Base-by-base conservation (phyloP, 2,888 invertebrate genomes). In the Tiliacea aurago region DNA sequence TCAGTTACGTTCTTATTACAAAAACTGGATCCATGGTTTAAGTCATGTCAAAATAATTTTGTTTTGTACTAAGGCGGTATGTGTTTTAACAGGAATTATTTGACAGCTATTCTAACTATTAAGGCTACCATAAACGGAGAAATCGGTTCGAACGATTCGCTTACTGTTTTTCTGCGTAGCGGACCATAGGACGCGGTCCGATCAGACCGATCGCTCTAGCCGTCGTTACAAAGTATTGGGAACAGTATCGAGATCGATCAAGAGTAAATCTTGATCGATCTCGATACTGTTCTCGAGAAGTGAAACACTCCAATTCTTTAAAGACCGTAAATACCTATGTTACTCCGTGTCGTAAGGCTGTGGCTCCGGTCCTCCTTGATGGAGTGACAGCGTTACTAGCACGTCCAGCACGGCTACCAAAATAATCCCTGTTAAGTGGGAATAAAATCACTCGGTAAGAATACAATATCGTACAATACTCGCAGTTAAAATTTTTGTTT, bases 401-500 rank as follows among this genome's bases (percentile, higher is more conserved):
- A 20, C 43, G 18, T 61, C 18, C 62, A 66, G 20, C 66, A 58
- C 23, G 6, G 47, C 55, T 56, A 55, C 55, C 70, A 55, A 20
- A 76, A 49, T 51, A 76, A 70, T 51, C 51, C 58, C 45, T 59
- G 76, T 68, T 76, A 67, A 73, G 47, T 43, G 47, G 18, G 11
- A 64, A 55, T 47, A 23, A 73, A 56, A 49, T 43, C 43, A 43
- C 65, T 58, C 37, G 5, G 23, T 37, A 58, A 47, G 15, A 75
- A 71, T 68, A 78, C 62, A 83, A 58, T 66, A 58, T 28, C 28
- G 37, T 68, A 64, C n/a, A 53, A 37, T 37, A 63, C 69, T 68
- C n/a, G 10, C 37, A 73, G 72, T 20, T 62, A 15, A 5, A n/a
- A 41, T 41, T n/a, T 56, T 63, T 66, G 56, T 66, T 47, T 67